Conservation (phyloP, 2,888 invertebrate species). For the Cheilosia vernalis region DNA sequence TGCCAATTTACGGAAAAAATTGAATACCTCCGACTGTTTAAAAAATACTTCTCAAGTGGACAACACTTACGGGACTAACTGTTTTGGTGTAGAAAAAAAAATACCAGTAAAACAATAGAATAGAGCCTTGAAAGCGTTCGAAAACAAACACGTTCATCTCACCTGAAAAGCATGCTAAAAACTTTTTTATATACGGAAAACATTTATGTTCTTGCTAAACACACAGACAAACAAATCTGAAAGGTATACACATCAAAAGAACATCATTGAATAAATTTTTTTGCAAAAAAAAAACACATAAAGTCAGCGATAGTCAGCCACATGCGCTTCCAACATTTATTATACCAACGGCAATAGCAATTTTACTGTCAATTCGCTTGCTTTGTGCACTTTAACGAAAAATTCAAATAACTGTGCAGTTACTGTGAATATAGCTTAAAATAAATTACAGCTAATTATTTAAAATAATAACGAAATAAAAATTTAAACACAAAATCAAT, state of each 20-base stretch:
- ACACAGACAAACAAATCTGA: slow-evolving; percentile 18
- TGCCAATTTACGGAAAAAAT: too few species aligned
- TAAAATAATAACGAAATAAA: slow-evolving; percentile 13
- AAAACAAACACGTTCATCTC: slow-evolving; percentile 31
- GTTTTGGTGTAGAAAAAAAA: too few species aligned
- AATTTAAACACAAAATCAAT: slow-evolving; percentile 20
- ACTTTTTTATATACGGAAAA: background rate
- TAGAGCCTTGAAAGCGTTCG: background rate
- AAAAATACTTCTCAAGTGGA: slow-evolving; percentile 11
- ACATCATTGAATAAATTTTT: background rate
- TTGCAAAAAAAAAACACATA: slow-evolving; percentile 1
- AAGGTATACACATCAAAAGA: slow-evolving; percentile 20
- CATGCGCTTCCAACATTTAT: slow-evolving; percentile 20
- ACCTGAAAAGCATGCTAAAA: slow-evolving; percentile 45
- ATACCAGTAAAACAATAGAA: background rate
- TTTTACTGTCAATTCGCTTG: background rate
- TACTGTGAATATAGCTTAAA: slow-evolving; percentile 20
- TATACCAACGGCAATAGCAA: background rate
- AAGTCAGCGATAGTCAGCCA: slow-evolving; percentile 19
- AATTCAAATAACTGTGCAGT: slow-evolving; percentile 27
- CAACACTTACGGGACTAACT: background rate
- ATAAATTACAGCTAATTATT: slow-evolving; percentile 16
- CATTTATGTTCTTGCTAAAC: background rate
- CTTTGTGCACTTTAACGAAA: background rate
- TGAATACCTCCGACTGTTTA: background rate